Percentiles rank a stretch among this genome's conserved stretches.
phyloP scores from a whole-genome alignment of 2,888 invertebrate genomes.

The Orthonychiurus folsomi region DNA sequence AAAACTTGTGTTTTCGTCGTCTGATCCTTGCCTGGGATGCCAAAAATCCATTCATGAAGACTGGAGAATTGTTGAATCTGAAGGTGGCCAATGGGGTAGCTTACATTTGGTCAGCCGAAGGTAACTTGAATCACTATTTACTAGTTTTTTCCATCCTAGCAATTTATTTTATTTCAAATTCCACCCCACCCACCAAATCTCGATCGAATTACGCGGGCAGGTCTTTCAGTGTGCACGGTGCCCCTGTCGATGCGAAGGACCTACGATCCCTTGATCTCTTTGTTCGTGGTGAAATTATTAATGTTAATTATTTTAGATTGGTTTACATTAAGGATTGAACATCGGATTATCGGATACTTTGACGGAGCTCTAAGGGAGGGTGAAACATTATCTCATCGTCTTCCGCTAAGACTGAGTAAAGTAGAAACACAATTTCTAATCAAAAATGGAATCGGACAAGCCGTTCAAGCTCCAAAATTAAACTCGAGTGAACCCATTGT shows the following conservation, averaged over 20 bases:
- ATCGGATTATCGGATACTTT: slow-evolving; percentile 68
- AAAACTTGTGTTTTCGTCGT: too few species aligned
- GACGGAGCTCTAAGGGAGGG: slow-evolving; percentile 50
- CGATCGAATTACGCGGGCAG: too few species aligned
- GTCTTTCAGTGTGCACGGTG: not conserved
- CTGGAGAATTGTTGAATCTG: slow-evolving; percentile 43
- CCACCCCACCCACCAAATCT: too few species aligned
- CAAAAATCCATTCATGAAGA: too few species aligned
- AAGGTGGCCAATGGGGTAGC: slow-evolving; percentile 50
- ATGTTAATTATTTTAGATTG: slow-evolving; percentile 57
- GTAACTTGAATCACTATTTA: slow-evolving; percentile 44
- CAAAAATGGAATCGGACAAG: slow-evolving; percentile 21
- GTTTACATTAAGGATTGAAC: slow-evolving; percentile 57
- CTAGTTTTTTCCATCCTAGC: too few species aligned
- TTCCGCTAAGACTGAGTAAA: slow-evolving; percentile 28
- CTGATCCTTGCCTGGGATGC: too few species aligned
- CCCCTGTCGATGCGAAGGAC: too few species aligned
- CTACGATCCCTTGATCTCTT: too few species aligned
- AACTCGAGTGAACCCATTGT: slow-evolving; percentile 13
- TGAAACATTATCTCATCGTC: slow-evolving; percentile 18
- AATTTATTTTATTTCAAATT: too few species aligned
- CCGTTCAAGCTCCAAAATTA: slow-evolving; percentile 24
- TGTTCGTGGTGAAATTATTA: too few species aligned
- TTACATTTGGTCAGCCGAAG: slow-evolving; percentile 58
- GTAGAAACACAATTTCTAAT: slow-evolving; percentile 30